Percentiles rank a stretch among this genome's conserved stretches.
Conservation (phyloP, 53 echinoderm and acorn worm species). For the Luidia sarsii region DNA sequence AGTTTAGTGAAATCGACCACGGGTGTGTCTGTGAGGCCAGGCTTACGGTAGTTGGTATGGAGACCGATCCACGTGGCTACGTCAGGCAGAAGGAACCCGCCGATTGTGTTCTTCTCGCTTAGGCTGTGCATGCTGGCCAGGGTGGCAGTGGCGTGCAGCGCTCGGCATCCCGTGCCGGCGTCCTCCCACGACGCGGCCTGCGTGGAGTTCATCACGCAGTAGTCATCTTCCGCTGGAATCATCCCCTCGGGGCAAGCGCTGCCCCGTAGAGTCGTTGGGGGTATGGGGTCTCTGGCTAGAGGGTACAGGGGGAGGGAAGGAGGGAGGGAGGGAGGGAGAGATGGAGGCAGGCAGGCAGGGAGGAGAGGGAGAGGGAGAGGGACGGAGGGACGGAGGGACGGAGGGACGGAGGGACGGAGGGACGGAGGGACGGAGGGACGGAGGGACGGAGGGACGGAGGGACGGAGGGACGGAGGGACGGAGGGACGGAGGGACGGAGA, state of each 20-base stretch:
- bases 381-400: neutral
- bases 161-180: neutral
- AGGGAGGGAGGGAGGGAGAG: neutral
- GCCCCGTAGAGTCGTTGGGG: neutral
- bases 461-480: too few relatives aligned
- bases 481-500: too few relatives aligned
- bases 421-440: neutral
- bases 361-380: too few relatives aligned
- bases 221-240: neutral
- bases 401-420: neutral
- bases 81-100: neutral
- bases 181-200: neutral
- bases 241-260: neutral
- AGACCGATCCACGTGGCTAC: slow-evolving; percentile 19
- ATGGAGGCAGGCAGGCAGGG: too few relatives aligned
- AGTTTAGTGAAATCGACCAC: too few relatives aligned
- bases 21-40: too few relatives aligned
- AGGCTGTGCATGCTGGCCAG: slow-evolving; percentile 11
- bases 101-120: neutral
- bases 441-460: neutral
- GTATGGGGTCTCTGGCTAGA: neutral
- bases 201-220: neutral
- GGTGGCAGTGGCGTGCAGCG: neutral
- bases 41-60: slow-evolving; percentile 13
- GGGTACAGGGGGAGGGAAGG: neutral